phyloP scores from a whole-genome alignment of 2,888 invertebrate genomes.

The Trachelus troglodyta region DNA sequence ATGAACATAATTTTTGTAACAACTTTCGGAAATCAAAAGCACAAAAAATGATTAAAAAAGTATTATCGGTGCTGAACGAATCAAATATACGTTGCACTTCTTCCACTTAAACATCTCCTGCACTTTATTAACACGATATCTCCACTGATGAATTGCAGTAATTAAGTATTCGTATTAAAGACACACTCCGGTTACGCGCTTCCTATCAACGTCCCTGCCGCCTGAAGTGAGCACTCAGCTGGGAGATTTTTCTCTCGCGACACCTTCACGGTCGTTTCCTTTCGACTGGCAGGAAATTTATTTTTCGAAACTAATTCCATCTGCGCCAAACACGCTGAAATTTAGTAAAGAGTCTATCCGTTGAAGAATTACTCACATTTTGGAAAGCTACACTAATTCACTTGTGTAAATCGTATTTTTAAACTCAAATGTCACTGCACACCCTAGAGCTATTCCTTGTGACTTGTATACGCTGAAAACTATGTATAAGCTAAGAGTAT shows the following conservation, averaged over 20 bases:
- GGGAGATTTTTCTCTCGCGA: background rate
- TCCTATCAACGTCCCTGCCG: background rate
- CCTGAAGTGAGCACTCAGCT: background rate
- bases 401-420: background rate
- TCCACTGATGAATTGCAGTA: background rate
- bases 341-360: background rate
- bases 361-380: background rate
- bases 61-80: background rate
- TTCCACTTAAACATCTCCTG: background rate
- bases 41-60: background rate
- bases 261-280: background rate
- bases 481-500: background rate
- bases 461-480: background rate
- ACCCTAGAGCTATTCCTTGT: background rate
- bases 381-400: background rate
- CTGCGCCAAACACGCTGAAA: background rate
- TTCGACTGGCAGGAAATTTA: background rate
- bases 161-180: background rate
- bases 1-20: background rate
- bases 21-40: no score
- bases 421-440: background rate
- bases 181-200: background rate
- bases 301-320: background rate
- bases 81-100: background rate
- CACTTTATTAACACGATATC: background rate